Base-by-base conservation (phyloP, 1,140 invertebrate genomes). In the Sinella curviseta region DNA sequence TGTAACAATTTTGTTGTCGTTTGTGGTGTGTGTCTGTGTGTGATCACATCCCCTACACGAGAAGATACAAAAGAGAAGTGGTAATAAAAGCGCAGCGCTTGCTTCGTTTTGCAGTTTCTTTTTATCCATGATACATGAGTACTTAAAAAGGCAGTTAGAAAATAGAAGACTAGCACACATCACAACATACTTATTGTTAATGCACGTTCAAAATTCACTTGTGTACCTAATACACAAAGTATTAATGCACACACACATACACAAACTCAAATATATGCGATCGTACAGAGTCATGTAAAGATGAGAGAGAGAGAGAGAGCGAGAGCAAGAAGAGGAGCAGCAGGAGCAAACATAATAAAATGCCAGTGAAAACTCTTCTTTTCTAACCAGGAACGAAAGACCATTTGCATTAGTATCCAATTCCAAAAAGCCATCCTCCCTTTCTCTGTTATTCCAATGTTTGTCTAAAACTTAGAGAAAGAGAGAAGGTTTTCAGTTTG, bases 401-500 rank as follows among this genome's bases (percentile, higher is more conserved):
- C 55, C 24, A 26, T 60, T 60, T 14, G 55, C 55, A 60, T 60
- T 60, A 60, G 55, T 60, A 60, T 60, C 14, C 55, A 60, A 60
- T 48, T 48, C 39, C 39, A 48, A 48, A 48, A 48, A 48, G 14
- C 14, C 55, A 60, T 60, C 55, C 55, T 60, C 55, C 55, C 24
- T 60, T 60, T 60, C 55, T 26, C 55, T 60, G 55, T 60, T 17
- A 4, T 60, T 26, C n/a, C 55, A 4, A 48, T 48, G 39, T 48
- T 48, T 48, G 39, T 48, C 39, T 48, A 48, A 17, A 17, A 4
- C 4, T 8, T 4, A 8, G 39, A 8, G 39, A 8, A 17, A 48
- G 39, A 48, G 39, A 48, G 17, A 48, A 48, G 39, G 39, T 48
- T n/a, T 48, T 48, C 39, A 48, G 39, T 48, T 48, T 48, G 39